phyloP scores from a whole-genome alignment of 2,113 vertebrate species.

The Columba livia region DNA sequence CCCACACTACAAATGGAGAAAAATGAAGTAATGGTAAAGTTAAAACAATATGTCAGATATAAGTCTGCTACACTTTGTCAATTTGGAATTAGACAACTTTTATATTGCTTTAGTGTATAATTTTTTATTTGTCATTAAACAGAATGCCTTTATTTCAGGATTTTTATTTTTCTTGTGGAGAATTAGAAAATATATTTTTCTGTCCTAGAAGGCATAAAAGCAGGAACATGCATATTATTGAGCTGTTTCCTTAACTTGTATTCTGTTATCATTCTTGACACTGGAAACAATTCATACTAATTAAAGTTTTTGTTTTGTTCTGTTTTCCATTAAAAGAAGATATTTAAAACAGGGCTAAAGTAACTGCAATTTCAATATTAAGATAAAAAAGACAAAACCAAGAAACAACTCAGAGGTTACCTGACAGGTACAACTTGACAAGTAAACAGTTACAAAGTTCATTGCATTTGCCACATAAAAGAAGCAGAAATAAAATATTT shows the following conservation, averaged over 20 bases:
- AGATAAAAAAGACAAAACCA: not conserved
- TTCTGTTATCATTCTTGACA: not conserved
- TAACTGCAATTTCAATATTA: not conserved
- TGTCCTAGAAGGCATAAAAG: not conserved
- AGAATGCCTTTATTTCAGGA: not conserved
- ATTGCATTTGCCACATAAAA: not conserved
- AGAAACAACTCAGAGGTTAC: not conserved
- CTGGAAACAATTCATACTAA: not conserved
- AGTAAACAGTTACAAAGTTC: not conserved
- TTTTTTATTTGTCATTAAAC: not conserved
- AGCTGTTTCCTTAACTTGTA: not conserved
- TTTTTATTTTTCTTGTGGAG: not conserved
- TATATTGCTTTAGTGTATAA: not conserved
- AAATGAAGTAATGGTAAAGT: not conserved
- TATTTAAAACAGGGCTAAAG: not conserved
- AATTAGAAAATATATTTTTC: not conserved
- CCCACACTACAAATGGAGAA: not conserved
- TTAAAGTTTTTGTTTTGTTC: not conserved
- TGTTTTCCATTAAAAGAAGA: not conserved
- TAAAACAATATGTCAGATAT: not conserved
- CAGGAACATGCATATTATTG: not conserved
- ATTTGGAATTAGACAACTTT: conserved; percentile 8
- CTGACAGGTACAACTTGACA: not conserved
- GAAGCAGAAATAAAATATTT: not conserved
- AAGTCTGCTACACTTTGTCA: not conserved